Evolutionary conservation across 2,113 vertebrate species (phyloP).

Genomic region (Heterochromis multidens): DNA sequence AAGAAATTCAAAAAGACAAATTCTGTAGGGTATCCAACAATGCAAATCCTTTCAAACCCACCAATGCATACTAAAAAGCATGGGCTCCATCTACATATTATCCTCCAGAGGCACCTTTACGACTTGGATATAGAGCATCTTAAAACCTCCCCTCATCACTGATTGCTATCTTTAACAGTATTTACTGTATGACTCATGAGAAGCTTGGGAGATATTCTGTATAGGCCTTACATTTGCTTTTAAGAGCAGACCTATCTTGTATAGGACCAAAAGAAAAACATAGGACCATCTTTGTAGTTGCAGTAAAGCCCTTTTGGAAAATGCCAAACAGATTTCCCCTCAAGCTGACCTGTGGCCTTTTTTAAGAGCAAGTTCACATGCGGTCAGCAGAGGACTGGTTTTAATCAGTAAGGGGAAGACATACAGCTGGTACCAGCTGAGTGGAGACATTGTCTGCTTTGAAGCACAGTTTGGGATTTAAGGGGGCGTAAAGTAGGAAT

Average conservation of each 20-base stretch:
- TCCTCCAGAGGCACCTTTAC: constrained; percentile 35
- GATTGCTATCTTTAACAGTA: constrained; percentile 15
- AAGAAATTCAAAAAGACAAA: neutral
- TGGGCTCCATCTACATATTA: neutral
- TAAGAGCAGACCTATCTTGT: neutral
- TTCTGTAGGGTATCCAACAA: neutral
- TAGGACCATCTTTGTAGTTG: neutral
- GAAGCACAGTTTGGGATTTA: neutral
- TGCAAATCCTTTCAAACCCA: neutral
- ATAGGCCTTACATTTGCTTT: neutral
- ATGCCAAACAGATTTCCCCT: constrained; percentile 43
- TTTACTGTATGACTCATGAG: constrained; percentile 23
- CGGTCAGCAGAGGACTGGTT: constrained; percentile 24
- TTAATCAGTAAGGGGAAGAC: constrained; percentile 15
- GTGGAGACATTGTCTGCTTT: neutral
- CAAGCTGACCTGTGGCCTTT: constrained; percentile 39
- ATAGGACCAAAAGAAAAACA: neutral
- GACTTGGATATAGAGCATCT: neutral
- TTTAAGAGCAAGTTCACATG: constrained; percentile 7
- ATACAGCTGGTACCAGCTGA: constrained; percentile 14
- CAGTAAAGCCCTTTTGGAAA: neutral
- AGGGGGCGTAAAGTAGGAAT: neutral
- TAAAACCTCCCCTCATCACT: constrained; percentile 2
- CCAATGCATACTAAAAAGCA: neutral
- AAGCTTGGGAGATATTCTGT: neutral